Base-by-base conservation (phyloP, 2,888 invertebrate genomes). In the Torymus tubicola region DNA sequence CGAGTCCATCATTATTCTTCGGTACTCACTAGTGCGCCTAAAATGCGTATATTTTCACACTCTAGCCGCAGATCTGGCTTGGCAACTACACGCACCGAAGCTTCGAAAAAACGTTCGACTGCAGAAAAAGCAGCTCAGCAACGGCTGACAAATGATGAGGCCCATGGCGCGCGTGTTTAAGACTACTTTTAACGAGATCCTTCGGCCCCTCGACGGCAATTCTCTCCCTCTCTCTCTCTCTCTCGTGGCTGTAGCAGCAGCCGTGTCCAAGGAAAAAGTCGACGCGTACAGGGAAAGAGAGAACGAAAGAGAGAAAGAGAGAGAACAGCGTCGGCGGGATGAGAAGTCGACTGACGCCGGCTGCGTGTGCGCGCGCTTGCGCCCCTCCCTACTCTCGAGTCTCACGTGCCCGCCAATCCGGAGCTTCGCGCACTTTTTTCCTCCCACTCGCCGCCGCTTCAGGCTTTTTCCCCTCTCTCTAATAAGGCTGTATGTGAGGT, bases 391-490 rank as follows among this genome's bases (percentile, higher is more conserved):
- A 21, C 16, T 31, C 63, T 53, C 63, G 50, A 18, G 8, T 67
- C 13, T 52, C 24, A 31, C 14, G 10, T 68, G 58, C 2, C 55
- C 65, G 65, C 73, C 73, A 74, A 74, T 74, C 73, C 42, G 14
- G 65, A 74, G 57, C 57, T 2, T 24, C 57, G 57, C 42, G n/a
- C 24, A 57, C 55, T 57, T 74, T 74, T 74, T 74, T 74, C 18
- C 16, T 60, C 18, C 42, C 52, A 60, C 61, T 61, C 21, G 14
- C 42, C 5, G 5, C 8, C 42, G 42, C 42, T 5, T 42, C 42
- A 42, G 42, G 42, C 42, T 89, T 90, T 90, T 90, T 90, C 90
- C 90, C 90, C 89, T 89, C 90, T 89, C 42, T 42, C 42, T 42
- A 42, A 42, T 42, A 89, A 89, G 89, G 89, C 89, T 85, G 83